Conservation (phyloP, 2,888 invertebrate genomes). For the Andrena praecox region DNA sequence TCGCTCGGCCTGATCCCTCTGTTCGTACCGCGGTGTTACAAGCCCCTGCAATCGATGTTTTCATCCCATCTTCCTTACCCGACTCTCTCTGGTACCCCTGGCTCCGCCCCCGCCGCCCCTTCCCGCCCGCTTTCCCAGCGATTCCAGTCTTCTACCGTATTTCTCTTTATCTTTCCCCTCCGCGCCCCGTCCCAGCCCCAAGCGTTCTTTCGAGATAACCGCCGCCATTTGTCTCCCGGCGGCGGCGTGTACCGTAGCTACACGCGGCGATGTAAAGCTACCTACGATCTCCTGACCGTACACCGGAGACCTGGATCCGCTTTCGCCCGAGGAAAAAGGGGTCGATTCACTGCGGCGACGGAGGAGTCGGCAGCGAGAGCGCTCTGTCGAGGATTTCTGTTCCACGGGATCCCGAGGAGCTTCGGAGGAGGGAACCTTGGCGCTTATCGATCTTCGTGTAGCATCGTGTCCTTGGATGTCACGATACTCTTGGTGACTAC, state of each 20-base stretch:
- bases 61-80: conserved; percentile 76
- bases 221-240: conserved; percentile 74
- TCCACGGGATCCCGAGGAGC: not conserved
- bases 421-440: not conserved
- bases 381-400: not conserved
- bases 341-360: conserved; percentile 38
- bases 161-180: conserved; percentile 51
- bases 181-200: conserved; percentile 4
- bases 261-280: conserved; percentile 62
- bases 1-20: conserved; percentile 79
- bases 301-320: conserved; percentile 56
- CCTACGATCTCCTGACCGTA: conserved; percentile 61
- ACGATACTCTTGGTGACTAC: too few relatives aligned
- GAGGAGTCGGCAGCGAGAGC: not conserved
- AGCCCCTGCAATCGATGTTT: conserved; percentile 82
- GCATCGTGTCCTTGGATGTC: not conserved
- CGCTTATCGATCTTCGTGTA: not conserved
- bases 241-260: conserved; percentile 52
- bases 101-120: conserved; percentile 13
- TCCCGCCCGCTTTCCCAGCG: conserved; percentile 28
- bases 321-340: conserved; percentile 22
- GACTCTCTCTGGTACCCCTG: conserved; percentile 32
- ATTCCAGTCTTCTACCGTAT: conserved; percentile 39
- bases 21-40: conserved; percentile 82
- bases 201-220: conserved; percentile 69